These are phyloP conservation scores for Atta cephalotes DNA, from an alignment of 1,140 invertebrate species.

Conservation along the genomic window DNA sequence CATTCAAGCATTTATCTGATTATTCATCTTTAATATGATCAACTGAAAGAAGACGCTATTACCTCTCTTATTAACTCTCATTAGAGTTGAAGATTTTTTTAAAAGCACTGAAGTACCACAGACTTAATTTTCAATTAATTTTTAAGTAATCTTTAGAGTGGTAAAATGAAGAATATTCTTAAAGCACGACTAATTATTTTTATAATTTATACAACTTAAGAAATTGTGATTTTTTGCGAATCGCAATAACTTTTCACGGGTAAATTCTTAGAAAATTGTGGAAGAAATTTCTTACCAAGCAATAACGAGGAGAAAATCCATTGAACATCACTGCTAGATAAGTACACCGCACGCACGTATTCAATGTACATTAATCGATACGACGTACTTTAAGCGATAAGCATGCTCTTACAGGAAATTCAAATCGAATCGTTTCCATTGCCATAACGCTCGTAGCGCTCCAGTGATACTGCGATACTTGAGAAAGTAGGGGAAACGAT, in stretches of 20 bases:
- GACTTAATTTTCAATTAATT: neutral
- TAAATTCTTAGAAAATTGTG: neutral
- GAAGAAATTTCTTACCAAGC: neutral
- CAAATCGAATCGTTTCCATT: conserved; percentile 27
- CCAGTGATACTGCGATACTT: conserved; percentile 10
- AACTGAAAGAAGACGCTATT: neutral
- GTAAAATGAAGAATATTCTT: neutral
- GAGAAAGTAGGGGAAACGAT: conserved; percentile 65
- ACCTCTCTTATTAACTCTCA: neutral
- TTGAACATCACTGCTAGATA: neutral
- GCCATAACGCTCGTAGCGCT: neutral
- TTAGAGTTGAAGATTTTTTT: neutral
- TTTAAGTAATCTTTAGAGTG: neutral
- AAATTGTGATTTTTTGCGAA: neutral
- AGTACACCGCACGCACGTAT: neutral
- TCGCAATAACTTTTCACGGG: neutral
- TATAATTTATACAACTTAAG: neutral
- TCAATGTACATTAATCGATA: neutral
- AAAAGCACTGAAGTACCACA: neutral
- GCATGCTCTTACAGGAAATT: neutral
- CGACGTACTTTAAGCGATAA: conserved; percentile 9
- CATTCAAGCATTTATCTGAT: neutral
- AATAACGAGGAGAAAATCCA: conserved; percentile 17
- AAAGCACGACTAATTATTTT: neutral
- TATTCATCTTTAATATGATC: neutral